Percentiles rank a stretch among this genome's conserved stretches.
These are phyloP conservation scores for Melierax canorus DNA, from an alignment of 2,113 vertebrate species.

Conservation along the genomic window DNA sequence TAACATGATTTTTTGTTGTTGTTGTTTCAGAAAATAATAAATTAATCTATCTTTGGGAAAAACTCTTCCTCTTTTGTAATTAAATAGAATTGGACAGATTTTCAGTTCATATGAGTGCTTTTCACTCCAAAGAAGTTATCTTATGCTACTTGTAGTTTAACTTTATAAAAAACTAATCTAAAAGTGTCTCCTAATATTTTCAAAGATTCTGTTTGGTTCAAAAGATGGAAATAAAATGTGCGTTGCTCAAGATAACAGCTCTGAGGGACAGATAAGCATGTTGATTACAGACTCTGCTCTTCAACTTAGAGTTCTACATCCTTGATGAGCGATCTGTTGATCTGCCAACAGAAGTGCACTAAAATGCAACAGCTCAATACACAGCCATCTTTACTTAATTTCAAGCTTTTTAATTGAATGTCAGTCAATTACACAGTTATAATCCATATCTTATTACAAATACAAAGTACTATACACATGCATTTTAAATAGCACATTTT, in stretches of 20 bases:
- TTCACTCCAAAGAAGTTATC: not conserved
- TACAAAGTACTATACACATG: not conserved
- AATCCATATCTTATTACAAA: slow-evolving; percentile 30
- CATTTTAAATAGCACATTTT: slow-evolving; percentile 33
- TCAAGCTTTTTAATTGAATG: slow-evolving; percentile 35
- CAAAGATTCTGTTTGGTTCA: not conserved
- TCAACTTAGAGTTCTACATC: not conserved
- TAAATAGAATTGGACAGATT: not conserved
- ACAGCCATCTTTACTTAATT: slow-evolving; percentile 31
- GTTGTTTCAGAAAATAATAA: not conserved
- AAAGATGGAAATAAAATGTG: not conserved
- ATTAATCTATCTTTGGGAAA: not conserved
- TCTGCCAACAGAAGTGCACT: slow-evolving; percentile 1
- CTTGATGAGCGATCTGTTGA: not conserved
- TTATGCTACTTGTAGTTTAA: not conserved
- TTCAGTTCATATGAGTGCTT: not conserved
- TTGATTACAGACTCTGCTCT: not conserved
- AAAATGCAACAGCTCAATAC: slow-evolving; percentile 22
- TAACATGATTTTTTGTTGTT: not conserved
- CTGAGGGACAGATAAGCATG: not conserved
- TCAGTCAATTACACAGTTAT: slow-evolving; percentile 33
- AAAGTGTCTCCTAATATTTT: not conserved
- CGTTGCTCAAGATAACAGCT: not conserved
- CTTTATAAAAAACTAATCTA: not conserved
- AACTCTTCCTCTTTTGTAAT: not conserved